Percentiles rank a stretch among this genome's conserved stretches.
Evolutionary conservation across 2,113 vertebrate genomes (phyloP).

Genomic region (Calypte anna): DNA sequence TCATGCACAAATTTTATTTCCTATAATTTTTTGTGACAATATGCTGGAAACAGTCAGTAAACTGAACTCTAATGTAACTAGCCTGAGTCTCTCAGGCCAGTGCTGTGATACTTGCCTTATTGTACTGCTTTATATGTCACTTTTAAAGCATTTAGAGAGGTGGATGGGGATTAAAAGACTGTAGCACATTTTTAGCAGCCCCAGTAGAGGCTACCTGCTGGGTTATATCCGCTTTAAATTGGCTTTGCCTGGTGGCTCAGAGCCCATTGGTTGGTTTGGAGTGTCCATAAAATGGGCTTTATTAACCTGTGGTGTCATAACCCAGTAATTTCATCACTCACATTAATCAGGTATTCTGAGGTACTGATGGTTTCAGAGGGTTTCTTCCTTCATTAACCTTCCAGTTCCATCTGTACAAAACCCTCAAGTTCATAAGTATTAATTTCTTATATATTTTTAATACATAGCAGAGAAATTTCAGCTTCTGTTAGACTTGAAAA

Average conservation of each 20-base stretch:
- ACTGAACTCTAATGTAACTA: background rate
- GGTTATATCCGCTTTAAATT: background rate
- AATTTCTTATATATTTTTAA: background rate
- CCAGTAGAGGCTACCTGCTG: background rate
- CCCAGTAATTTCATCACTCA: background rate
- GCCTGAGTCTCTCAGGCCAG: background rate
- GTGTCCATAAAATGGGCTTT: background rate
- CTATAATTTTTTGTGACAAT: background rate
- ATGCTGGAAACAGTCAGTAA: background rate
- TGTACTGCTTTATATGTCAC: background rate
- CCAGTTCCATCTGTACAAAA: background rate
- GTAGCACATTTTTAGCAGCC: background rate
- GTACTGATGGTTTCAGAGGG: background rate
- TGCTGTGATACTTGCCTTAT: background rate
- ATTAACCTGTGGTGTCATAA: background rate
- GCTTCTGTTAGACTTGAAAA: background rate
- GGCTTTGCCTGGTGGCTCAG: background rate
- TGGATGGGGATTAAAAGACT: background rate
- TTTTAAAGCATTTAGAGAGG: background rate
- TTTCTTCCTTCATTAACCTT: background rate
- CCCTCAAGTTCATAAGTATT: background rate
- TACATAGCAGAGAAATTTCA: background rate
- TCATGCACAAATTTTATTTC: background rate
- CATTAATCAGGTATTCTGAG: background rate
- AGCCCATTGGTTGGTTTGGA: background rate